Evolutionary conservation across 2,797 vertebrate species (phyloP).

Genomic region (Enteromius mattozi): DNA sequence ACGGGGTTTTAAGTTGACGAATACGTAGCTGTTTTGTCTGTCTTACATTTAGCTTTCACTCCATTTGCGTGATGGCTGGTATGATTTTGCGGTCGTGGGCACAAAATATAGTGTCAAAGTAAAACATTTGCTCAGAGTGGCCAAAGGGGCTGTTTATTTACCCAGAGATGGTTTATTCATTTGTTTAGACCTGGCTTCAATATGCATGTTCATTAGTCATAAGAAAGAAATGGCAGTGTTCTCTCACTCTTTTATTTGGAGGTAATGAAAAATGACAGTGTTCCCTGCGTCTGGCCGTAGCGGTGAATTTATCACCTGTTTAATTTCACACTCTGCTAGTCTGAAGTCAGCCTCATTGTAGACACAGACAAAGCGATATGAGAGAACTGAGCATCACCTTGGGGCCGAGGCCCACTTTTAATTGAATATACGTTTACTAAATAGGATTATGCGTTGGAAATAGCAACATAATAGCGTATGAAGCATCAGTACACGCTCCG

Average conservation of each 20-base stretch:
- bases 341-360: slow-evolving; percentile 73
- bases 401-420: slow-evolving; percentile 66
- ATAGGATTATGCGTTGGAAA: slow-evolving; percentile 72
- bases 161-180: slow-evolving; percentile 72
- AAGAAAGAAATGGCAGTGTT: slow-evolving; percentile 74
- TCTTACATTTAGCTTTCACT: slow-evolving; percentile 15
- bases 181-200: slow-evolving; percentile 70
- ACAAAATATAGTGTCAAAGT: slow-evolving; percentile 23
- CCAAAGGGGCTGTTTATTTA: slow-evolving; percentile 54
- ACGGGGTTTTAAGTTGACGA: slow-evolving; percentile 6
- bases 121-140: slow-evolving; percentile 52
- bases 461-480: slow-evolving; percentile 52
- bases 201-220: slow-evolving; percentile 80
- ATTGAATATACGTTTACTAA: slow-evolving; percentile 76
- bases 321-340: slow-evolving; percentile 84
- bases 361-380: slow-evolving; percentile 78
- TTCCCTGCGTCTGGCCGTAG: slow-evolving; percentile 71
- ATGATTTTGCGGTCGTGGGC: slow-evolving; percentile 6
- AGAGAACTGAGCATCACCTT: slow-evolving; percentile 72
- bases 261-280: slow-evolving; percentile 82
- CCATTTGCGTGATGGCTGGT: not conserved
- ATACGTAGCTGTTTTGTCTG: slow-evolving; percentile 38
- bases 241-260: slow-evolving; percentile 78
- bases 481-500: slow-evolving; percentile 32
- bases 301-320: slow-evolving; percentile 82